Conservation (phyloP, 2,797 vertebrate species). For the Argya squamiceps region DNA sequence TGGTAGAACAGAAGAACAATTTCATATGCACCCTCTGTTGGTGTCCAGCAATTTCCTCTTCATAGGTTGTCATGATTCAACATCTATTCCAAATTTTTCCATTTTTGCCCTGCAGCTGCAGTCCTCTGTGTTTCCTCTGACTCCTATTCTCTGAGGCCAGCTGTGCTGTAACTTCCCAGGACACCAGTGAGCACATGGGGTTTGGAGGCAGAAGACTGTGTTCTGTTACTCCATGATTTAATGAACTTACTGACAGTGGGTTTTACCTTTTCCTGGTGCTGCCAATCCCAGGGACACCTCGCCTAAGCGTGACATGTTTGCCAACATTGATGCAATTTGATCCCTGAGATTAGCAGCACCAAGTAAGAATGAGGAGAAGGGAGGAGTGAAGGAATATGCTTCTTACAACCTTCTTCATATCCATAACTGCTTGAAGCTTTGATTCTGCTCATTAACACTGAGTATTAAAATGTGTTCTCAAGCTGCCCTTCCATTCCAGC, state of each 20-base stretch:
- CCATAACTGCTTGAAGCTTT: neutral
- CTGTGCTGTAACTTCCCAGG: neutral
- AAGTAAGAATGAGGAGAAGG: neutral
- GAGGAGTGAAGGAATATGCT: neutral
- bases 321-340: neutral
- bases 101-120: neutral
- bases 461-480: neutral
- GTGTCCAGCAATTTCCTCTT: neutral
- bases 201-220: neutral
- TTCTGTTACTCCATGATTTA: neutral
- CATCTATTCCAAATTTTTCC: neutral
- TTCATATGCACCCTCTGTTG: neutral
- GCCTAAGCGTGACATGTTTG: fast-evolving
- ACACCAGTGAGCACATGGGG: neutral
- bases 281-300: neutral
- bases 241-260: neutral
- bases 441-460: neutral
- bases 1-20: neutral
- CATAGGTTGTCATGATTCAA: neutral
- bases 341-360: fast-evolving
- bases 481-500: neutral
- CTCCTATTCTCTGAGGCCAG: neutral
- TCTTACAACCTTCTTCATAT: neutral
- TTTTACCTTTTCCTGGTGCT: neutral
- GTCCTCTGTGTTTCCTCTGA: fast-evolving